Base-by-base conservation (phyloP, 2,888 invertebrate genomes). In the Zygogramma bicolorata region DNA sequence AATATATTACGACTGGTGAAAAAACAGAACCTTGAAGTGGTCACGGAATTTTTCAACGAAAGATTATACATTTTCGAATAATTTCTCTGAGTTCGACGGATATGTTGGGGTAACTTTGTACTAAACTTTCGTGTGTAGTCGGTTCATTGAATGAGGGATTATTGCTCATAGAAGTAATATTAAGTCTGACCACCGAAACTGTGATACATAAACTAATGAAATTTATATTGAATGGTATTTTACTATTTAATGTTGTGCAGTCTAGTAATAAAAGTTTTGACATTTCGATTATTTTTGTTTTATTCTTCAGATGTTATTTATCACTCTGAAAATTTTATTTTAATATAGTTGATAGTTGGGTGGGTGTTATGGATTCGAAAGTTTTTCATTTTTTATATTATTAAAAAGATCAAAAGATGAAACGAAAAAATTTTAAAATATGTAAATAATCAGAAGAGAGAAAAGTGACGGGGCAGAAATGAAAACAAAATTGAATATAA, bases 181-280 rank as follows among this genome's bases (percentile, higher is more conserved):
- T 70, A 71, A 71, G 31, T 69, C 68, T 68, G 62, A 68, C 53
- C 68, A 71, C 72, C 66, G 71, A 72, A 77, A 76, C 80, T 80
- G 80, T 80, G 80, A 80, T 80, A 80, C 77, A 62, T 74, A 61
- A 77, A 61, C 49, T 68, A 46, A 70, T 71, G 72, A 74, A 73
- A 74, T 73, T 78, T 40, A 40, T 61, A n/a, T 38, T 40, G 22
- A 46, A 63, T 63, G 53, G 63, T 65, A 65, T 75, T 62, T 70
- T 72, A 68, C 59, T 25, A 63, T 49, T 65, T 38, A 61, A 58
- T 63, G 20, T 58, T 34, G 34, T 27, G 27, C 61, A 62, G 60
- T 22, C n/a, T 38, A 62, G 27, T 34, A 68, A 68, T 68, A 68
- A 63, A 68, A 53, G 18, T 22, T 57, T 31, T 34, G 18, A 62